These are phyloP conservation scores for Megalops cyprinoides DNA, from an alignment of 2,797 vertebrate genomes.

Conservation along the genomic window DNA sequence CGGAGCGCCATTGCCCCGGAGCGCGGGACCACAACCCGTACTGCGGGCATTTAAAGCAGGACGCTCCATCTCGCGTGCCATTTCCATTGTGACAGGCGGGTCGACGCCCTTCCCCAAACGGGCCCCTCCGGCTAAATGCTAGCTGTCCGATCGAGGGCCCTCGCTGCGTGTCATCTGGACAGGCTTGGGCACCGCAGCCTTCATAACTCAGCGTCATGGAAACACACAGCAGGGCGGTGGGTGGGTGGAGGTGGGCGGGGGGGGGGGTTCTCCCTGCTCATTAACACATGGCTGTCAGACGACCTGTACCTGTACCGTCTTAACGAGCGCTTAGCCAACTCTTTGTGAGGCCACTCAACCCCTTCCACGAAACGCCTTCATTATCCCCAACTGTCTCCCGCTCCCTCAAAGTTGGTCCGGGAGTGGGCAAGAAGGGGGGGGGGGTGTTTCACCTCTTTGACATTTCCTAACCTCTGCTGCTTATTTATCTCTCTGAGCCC, in stretches of 20 bases:
- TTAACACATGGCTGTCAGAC: slow-evolving; percentile 80
- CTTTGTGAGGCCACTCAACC: slow-evolving; percentile 66
- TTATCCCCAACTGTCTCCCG: slow-evolving; percentile 72
- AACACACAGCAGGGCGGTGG: too few relatives aligned
- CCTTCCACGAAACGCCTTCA: slow-evolving; percentile 59
- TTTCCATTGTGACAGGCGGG: slow-evolving; percentile 85
- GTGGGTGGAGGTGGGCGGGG: too few relatives aligned
- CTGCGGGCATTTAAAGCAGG: slow-evolving; percentile 77
- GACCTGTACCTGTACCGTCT: slow-evolving; percentile 71
- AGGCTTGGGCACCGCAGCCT: slow-evolving; percentile 80
- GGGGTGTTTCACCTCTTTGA: slow-evolving; percentile 75
- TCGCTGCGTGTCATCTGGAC: slow-evolving; percentile 79
- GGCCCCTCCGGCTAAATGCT: slow-evolving; percentile 79
- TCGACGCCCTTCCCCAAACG: slow-evolving; percentile 82
- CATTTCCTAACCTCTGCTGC: slow-evolving; percentile 80
- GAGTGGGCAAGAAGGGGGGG: slow-evolving; percentile 60
- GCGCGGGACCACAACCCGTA: slow-evolving; percentile 36
- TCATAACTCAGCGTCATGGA: slow-evolving; percentile 69
- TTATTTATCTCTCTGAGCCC: slow-evolving; percentile 83
- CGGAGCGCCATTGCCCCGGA: background rate
- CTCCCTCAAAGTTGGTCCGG: slow-evolving; percentile 70
- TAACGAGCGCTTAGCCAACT: slow-evolving; percentile 80
- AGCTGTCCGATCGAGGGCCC: slow-evolving; percentile 81
- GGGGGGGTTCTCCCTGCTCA: slow-evolving; percentile 78
- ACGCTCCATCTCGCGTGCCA: slow-evolving; percentile 80